A percentile compares a stretch with the other conserved stretches of the same genome.
phyloP scores from a whole-genome alignment of 2,888 invertebrate genomes.

The Erpobdella octoculata region DNA sequence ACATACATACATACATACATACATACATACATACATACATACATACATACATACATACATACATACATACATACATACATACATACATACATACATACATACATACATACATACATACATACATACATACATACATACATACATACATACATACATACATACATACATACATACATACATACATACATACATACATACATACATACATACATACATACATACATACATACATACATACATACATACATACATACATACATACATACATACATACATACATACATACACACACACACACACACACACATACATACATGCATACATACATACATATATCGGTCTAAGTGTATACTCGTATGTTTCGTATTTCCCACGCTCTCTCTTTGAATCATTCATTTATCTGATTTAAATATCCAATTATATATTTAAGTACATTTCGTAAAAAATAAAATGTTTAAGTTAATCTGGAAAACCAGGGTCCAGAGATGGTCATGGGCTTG shows the following conservation, averaged over 20 bases:
- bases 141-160: neutral
- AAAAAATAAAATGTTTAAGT: too few species aligned
- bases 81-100: conserved; percentile 29
- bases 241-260: neutral
- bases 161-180: conserved; percentile 26
- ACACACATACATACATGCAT: neutral
- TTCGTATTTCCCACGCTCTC: too few species aligned
- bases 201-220: conserved; percentile 2
- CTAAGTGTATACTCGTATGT: too few species aligned
- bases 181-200: conserved; percentile 28
- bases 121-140: neutral
- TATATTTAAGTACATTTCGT: too few species aligned
- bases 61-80: too few species aligned
- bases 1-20: neutral
- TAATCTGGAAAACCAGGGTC: too few species aligned
- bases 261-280: neutral
- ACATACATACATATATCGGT: neutral
- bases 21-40: conserved; percentile 24
- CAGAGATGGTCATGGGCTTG: too few species aligned
- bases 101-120: neutral
- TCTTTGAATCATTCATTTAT: too few species aligned
- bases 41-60: conserved; percentile 31
- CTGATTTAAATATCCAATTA: too few species aligned
- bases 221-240: neutral
- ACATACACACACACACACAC: conserved; percentile 13